phyloP scores from a whole-genome alignment of 2,113 vertebrate genomes.

The Gymnobelideus leadbeateri region DNA sequence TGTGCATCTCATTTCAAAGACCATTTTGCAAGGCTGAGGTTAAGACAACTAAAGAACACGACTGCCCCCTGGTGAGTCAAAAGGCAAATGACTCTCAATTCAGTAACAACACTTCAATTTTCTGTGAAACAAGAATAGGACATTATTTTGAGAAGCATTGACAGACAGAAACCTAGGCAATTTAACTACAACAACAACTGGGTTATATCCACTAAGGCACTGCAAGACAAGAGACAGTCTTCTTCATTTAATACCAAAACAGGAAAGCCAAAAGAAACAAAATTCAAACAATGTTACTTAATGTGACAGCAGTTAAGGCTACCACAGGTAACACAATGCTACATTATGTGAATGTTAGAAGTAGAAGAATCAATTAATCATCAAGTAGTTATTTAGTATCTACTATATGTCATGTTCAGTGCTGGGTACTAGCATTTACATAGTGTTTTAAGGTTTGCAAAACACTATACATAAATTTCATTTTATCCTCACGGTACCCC shows the following conservation, averaged over 20 bases:
- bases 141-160: constrained; percentile 34
- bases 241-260: constrained; percentile 63
- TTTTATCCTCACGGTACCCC: background rate
- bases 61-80: constrained; percentile 85
- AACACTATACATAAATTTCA: background rate
- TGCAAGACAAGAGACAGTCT: constrained; percentile 51
- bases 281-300: constrained; percentile 69
- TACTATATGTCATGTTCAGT: background rate
- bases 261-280: constrained; percentile 60
- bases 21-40: constrained; percentile 35
- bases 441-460: background rate
- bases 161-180: constrained; percentile 53
- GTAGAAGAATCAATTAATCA: constrained; percentile 4
- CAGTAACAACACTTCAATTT: background rate
- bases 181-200: background rate
- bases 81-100: constrained; percentile 10
- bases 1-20: constrained; percentile 67
- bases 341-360: constrained; percentile 44
- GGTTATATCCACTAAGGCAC: constrained; percentile 28
- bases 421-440: background rate
- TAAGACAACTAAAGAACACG: constrained; percentile 75
- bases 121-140: constrained; percentile 34
- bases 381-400: background rate
- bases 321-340: constrained; percentile 21
- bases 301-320: constrained; percentile 52